Percentiles rank a stretch among this genome's conserved stretches.
These are phyloP conservation scores for Lepidochrysops patricia DNA, from an alignment of 2,888 invertebrate genomes.

Conservation along the genomic window DNA sequence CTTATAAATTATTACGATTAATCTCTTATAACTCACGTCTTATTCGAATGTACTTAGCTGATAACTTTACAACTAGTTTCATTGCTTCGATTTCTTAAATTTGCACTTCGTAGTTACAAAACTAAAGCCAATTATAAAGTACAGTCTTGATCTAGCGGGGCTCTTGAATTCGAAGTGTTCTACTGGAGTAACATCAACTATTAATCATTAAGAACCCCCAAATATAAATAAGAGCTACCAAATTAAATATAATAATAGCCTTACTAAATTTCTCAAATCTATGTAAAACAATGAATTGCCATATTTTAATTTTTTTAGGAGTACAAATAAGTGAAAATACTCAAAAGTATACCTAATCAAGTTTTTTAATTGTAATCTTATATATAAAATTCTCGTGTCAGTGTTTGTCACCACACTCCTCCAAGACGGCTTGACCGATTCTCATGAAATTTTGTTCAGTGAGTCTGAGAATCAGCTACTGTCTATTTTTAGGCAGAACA, in stretches of 20 bases:
- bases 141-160: slow-evolving; percentile 28
- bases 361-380: too few relatives aligned
- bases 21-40: neutral
- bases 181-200: slow-evolving; percentile 3
- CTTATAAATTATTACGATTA: neutral
- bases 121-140: slow-evolving; percentile 36
- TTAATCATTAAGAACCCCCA: slow-evolving; percentile 3
- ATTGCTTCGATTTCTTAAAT: slow-evolving; percentile 46
- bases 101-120: slow-evolving; percentile 42
- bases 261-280: neutral
- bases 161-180: slow-evolving; percentile 12
- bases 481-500: too few relatives aligned
- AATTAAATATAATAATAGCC: neutral
- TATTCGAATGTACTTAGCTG: slow-evolving; percentile 8
- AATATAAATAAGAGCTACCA: neutral
- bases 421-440: too few relatives aligned
- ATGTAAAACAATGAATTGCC: neutral
- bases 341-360: too few relatives aligned
- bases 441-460: too few relatives aligned
- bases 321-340: neutral
- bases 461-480: too few relatives aligned
- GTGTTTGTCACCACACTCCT: too few relatives aligned
- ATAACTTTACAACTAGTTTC: slow-evolving; percentile 32
- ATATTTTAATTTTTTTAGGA: neutral
- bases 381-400: too few relatives aligned